Base-by-base conservation (phyloP, 2,797 vertebrate genomes). In the Neomorphus geoffroyi region DNA sequence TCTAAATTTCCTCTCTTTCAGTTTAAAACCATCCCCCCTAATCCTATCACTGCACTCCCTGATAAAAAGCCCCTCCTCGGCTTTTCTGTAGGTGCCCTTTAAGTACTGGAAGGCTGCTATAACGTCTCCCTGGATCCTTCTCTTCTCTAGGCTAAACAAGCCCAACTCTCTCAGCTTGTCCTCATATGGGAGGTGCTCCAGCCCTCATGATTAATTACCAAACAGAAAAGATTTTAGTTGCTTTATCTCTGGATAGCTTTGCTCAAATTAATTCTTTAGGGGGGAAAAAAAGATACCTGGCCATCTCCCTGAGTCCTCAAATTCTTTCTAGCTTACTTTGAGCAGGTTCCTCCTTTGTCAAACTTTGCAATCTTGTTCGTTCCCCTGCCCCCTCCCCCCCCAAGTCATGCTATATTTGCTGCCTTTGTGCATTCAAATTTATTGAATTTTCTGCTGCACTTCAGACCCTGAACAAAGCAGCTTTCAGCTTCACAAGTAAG, bases 401-500 rank as follows among this genome's bases (percentile, higher is more conserved):
- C 28, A 23, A 37, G 11, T 79, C 48, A n/a, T 10, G n/a, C 22
- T 85, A n/a, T 33, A 81, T 90, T 86, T 82, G 27, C 43, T 82
- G 62, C 46, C 72, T 35, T 57, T 66, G 41, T 46, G 43, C 60
- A 62, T 74, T 85, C 53, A 77, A 37, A 85, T 80, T 72, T 82
- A 80, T 14, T 62, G 60, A 71, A 30, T 92, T 85, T 65, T 79
- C 77, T 71, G 61, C 51, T 2, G 4, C 35, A 32, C 35, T 66
- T 96, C 56, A 88, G 65, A 6, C 51, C 46, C 50, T 16, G 37
- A 94, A 85, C 60, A 85, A 94, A 95, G 74, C 62, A 75, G 56
- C 74, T 92, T 89, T 80, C 51, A 64, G 70, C 43, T 24, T 80
- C 48, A 18, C 27, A 75, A 80, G 26, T 22, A 65, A 71, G 33